Evolutionary conservation across 2,113 vertebrate genomes (phyloP).

Genomic region (Rutilus rutilus): DNA sequence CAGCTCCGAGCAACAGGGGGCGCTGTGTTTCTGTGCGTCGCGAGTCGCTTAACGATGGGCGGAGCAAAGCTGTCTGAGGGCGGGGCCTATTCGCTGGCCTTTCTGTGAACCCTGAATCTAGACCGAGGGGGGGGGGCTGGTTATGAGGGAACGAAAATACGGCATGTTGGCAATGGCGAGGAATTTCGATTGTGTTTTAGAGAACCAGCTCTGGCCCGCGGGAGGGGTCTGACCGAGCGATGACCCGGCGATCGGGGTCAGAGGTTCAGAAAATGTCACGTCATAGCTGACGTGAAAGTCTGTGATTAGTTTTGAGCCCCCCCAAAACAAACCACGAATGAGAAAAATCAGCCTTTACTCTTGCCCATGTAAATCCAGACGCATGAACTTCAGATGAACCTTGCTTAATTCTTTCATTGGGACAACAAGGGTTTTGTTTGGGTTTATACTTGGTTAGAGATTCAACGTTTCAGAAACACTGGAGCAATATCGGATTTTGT

Average conservation of each 20-base stretch:
- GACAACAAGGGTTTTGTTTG: not conserved
- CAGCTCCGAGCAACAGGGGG: constrained; percentile 51
- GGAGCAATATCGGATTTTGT: not conserved
- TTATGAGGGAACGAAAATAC: constrained; percentile 32
- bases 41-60: not conserved
- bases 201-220: constrained; percentile 53
- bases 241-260: constrained; percentile 70
- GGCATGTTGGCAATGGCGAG: constrained; percentile 58
- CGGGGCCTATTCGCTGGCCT: constrained; percentile 66
- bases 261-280: constrained; percentile 64
- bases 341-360: constrained; percentile 49
- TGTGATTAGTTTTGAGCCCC: constrained; percentile 52
- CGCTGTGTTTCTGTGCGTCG: constrained; percentile 44
- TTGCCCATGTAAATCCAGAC: constrained; percentile 22
- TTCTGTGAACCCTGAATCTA: constrained; percentile 67
- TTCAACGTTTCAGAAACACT: not conserved
- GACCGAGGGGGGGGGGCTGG: constrained; percentile 35
- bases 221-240: constrained; percentile 72
- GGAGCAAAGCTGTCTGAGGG: constrained; percentile 53
- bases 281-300: constrained; percentile 55
- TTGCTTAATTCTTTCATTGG: constrained; percentile 40
- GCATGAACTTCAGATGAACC: constrained; percentile 74
- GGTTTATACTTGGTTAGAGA: not conserved
- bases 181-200: constrained; percentile 63
- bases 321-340: constrained; percentile 20